Conservation (phyloP, 2,113 vertebrate genomes). For the Pavo muticus region DNA sequence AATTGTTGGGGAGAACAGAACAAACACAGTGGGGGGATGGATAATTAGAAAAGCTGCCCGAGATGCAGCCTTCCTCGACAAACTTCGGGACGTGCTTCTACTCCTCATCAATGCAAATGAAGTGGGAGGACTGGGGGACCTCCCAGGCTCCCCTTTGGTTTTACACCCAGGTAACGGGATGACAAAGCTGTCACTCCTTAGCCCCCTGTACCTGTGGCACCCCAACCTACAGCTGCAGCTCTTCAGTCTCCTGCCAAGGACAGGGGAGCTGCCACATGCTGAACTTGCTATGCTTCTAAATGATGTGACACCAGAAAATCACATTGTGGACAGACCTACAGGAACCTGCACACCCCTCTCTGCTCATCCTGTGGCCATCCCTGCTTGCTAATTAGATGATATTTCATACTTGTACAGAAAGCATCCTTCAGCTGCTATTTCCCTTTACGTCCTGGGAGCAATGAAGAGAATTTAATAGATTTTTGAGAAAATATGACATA, state of each 20-base stretch:
- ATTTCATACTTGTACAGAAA: no score
- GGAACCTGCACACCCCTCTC: background rate
- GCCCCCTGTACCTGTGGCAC: accelerated
- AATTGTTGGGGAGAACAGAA: background rate
- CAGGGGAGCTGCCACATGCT: background rate
- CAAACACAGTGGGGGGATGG: background rate
- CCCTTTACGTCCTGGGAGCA: background rate
- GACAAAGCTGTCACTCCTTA: background rate
- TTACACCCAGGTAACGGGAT: background rate
- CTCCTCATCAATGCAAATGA: background rate
- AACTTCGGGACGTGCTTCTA: background rate
- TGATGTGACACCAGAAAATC: accelerated
- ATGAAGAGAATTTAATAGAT: background rate
- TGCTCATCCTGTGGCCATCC: background rate
- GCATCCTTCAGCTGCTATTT: background rate
- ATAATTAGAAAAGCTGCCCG: background rate
- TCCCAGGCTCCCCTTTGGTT: accelerated
- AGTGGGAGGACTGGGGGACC: background rate
- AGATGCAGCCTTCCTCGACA: background rate
- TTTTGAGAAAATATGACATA: background rate
- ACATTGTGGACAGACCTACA: background rate
- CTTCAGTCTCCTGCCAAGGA: background rate
- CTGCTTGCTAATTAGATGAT: background rate
- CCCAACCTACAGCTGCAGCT: background rate
- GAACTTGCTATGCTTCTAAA: background rate